Evolutionary conservation across 2,888 invertebrate genomes (phyloP), one percentile per base, ranked within the genome.

Genomic region (Drosophila suboccidentalis): DNA sequence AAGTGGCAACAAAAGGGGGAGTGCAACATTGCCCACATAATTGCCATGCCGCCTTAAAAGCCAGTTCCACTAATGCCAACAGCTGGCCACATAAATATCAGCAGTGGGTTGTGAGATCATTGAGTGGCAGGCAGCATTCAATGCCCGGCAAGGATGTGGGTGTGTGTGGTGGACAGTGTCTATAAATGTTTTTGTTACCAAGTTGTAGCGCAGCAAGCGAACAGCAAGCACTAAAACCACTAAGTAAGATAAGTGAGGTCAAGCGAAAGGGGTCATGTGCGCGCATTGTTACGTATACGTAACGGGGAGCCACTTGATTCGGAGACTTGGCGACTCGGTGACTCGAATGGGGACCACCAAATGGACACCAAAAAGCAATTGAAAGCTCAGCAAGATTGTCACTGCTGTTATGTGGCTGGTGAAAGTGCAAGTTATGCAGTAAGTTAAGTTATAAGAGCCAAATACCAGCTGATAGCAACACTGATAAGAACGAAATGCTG

Each of bases 191-290:
- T 81, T 87, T 83, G 79, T 64, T 71, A 60, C 61, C 78, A 68
- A 72, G 69, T 74, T 80, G 63, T 59, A 65, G 66, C 73, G 67
- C 68, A 65, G 77, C 68, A 49, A 62, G 67, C 74, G 71, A 71
- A 70, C 73, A 26, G 26, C 26, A 29, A 29, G 80, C 76, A 83
- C 74, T 84, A 88, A 86, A 85, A 78, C 89, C 87, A 84, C 84
- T 85, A 85, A 85, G 88, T 85, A 88, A 89, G 87, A 89, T 88
- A 90, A 88, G 87, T 90, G 90, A 88, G 87, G 90, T 88, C 90
- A 88, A 81, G 80, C 87, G 80, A 90, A 90, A 86, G 87, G 87
- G 90, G 88, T 83, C 87, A 86, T 82, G 75, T 88, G 87, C 89
- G 84, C 82, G 85, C 83, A 80, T 80, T 86, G 79, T 69, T 75